phyloP scores from a whole-genome alignment of 2,888 invertebrate species.

The Lasioglossum malachurum region DNA sequence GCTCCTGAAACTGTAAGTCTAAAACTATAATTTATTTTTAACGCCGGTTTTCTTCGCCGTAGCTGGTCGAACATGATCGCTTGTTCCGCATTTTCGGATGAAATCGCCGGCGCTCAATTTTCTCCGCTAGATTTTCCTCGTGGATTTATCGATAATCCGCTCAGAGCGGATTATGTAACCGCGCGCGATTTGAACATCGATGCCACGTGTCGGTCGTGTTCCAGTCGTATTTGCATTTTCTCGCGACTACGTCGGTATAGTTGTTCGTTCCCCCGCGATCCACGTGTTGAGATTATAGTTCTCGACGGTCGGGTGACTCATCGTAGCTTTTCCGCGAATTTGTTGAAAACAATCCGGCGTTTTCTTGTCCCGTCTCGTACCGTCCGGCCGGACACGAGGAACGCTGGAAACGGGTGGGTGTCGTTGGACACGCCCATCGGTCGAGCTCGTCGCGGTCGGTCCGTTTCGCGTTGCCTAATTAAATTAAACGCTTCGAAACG shows the following conservation, averaged over 20 bases:
- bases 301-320: background rate
- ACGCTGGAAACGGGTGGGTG: slow-evolving; percentile 55
- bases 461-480: slow-evolving; percentile 63
- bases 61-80: background rate
- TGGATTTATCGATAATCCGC: slow-evolving; percentile 35
- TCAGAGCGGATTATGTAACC: slow-evolving; percentile 58
- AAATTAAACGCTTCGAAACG: slow-evolving; percentile 65
- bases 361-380: background rate
- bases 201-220: slow-evolving; percentile 59
- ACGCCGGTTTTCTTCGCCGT: background rate
- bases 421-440: slow-evolving; percentile 62
- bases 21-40: slow-evolving; percentile 4
- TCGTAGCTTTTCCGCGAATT: background rate
- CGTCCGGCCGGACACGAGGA: slow-evolving; percentile 20
- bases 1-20: background rate
- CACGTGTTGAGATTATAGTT: slow-evolving; percentile 9
- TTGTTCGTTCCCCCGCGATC: background rate
- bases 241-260: background rate
- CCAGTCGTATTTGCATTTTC: slow-evolving; percentile 10
- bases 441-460: slow-evolving; percentile 39
- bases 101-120: background rate
- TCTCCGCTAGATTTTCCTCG: background rate
- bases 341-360: background rate
- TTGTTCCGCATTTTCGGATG: background rate
- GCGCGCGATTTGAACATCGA: slow-evolving; percentile 64